Percentiles rank a stretch among this genome's conserved stretches.
phyloP scores from a whole-genome alignment of 1,140 invertebrate species.

The Diplogasteroides magnus region DNA sequence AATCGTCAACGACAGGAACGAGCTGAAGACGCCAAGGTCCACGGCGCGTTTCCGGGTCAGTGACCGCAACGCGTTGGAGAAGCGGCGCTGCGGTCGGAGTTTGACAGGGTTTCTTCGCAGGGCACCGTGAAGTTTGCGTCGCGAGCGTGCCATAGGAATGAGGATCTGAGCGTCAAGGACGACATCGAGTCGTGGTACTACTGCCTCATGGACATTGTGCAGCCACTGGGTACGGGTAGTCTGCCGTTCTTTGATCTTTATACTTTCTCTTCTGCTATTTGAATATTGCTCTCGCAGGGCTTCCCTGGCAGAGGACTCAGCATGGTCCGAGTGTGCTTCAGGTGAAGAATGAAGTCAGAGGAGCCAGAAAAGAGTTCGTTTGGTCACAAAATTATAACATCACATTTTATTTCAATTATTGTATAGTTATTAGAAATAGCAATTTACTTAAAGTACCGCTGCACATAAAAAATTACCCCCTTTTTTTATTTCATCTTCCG shows the following conservation, averaged over 20 bases:
- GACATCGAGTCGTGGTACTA: slow-evolving; percentile 45
- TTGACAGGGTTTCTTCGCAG: too few relatives aligned
- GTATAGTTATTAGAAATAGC: too few relatives aligned
- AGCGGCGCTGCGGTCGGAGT: too few relatives aligned
- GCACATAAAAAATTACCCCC: too few relatives aligned
- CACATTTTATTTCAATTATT: too few relatives aligned
- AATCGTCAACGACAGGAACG: background rate
- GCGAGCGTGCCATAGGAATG: slow-evolving; percentile 25
- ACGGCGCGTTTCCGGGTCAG: background rate
- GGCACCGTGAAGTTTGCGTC: slow-evolving; percentile 40
- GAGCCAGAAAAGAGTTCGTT: background rate
- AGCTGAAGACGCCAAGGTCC: background rate
- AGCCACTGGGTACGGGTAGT: slow-evolving; percentile 5
- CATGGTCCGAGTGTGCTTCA: background rate
- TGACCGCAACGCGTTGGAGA: background rate
- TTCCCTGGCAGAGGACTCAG: background rate
- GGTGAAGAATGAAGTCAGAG: background rate
- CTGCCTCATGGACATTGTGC: slow-evolving; percentile 34
- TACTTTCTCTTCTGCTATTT: too few relatives aligned
- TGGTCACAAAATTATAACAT: too few relatives aligned
- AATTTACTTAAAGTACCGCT: too few relatives aligned
- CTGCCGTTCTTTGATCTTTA: background rate
- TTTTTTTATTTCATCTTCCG: too few relatives aligned
- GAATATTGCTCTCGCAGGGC: too few relatives aligned
- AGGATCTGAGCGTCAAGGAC: slow-evolving; percentile 38